Evolutionary conservation across 1,140 invertebrate species (phyloP), one percentile per base, ranked within the genome.

Genomic region (Drosophila sp.): DNA sequence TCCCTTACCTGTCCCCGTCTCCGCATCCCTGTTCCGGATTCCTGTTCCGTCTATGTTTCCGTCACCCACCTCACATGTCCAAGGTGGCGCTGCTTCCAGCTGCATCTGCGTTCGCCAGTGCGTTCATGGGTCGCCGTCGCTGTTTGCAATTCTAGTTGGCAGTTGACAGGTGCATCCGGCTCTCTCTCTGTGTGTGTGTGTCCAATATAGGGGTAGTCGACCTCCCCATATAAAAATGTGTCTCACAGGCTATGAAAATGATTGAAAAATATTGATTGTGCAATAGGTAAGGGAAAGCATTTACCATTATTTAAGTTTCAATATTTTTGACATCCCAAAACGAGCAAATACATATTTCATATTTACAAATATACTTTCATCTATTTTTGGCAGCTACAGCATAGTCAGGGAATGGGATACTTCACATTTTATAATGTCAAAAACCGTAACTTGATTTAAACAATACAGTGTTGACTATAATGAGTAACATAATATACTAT

Each of bases 221-320:
- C n/a, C 34, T 18, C 1, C 13, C 27, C 61, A 78, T 74, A 82
- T 65, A 61, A 71, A 70, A 70, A 76, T 69, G 64, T 76, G 71
- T 70, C 69, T 63, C 64, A 57, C 65, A 13, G 45, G 59, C 54
- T 65, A 45, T 56, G 65, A 73, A 84, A 83, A 84, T 77, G 61
- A 80, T 80, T 86, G 81, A 74, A 84, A 84, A 86, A 62, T 80
- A 86, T 86, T 86, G 73, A 63, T 50, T 61, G 27, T 59, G 66
- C 29, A 56, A 43, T 32, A 13, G 32, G 25, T 66, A 56, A 36
- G 46, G 34, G 54, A 59, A 50, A 18, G 43, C 29, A 59, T 59
- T 65, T 36, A 34, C 59, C n/a, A 48, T 46, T 71, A 46, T 71
- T 63, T 29, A 18, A 48, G 29, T 7, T 64, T 48, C 9, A 29